phyloP scores from a whole-genome alignment of 1,140 invertebrate genomes.

The Lucilia cuprina region DNA sequence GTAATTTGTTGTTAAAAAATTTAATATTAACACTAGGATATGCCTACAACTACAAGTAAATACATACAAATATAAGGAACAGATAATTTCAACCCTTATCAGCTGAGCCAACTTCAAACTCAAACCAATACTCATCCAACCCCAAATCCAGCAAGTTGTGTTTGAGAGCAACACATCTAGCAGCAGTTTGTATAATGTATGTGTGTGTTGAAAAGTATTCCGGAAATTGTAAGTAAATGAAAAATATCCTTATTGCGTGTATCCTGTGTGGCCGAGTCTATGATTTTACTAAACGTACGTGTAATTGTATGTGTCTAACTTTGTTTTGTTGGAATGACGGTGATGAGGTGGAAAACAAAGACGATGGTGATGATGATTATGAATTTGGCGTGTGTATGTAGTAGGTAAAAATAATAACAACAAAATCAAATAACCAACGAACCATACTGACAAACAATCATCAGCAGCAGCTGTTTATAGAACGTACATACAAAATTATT shows the following conservation, averaged over 20 bases:
- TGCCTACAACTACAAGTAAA: not conserved
- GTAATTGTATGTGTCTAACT: not conserved
- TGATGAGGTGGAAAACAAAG: not conserved
- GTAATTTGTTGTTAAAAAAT: not conserved
- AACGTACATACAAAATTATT: not conserved
- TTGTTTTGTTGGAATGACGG: not conserved
- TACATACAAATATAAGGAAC: not conserved
- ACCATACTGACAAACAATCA: not conserved
- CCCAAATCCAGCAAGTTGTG: not conserved
- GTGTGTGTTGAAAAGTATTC: not conserved
- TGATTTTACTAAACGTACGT: not conserved
- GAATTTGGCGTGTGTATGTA: not conserved
- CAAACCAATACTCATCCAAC: constrained; percentile 20
- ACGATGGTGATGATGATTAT: not conserved
- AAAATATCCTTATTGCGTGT: constrained; percentile 10
- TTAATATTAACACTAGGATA: not conserved
- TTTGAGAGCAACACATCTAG: not conserved
- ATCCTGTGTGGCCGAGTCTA: constrained; percentile 6
- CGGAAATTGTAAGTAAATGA: not conserved
- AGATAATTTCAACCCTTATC: not conserved
- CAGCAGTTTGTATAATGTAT: not conserved
- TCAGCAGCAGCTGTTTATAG: constrained; percentile 24
- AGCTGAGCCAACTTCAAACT: not conserved
- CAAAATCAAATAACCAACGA: not conserved
- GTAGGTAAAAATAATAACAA: constrained; percentile 20